Evolutionary conservation across 2,113 vertebrate species (phyloP).

Genomic region (Seriola quinqueradiata): DNA sequence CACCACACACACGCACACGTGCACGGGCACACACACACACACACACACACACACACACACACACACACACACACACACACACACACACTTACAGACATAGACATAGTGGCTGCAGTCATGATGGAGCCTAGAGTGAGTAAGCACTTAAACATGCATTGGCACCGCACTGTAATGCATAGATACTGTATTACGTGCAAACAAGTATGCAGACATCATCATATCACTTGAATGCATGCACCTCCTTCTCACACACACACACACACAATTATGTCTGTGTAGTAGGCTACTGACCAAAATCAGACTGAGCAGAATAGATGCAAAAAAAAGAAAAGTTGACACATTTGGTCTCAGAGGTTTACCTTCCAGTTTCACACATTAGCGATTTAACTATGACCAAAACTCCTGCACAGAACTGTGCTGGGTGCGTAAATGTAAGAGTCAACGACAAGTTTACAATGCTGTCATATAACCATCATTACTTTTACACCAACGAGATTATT

Average conservation of each 20-base stretch:
- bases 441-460: neutral
- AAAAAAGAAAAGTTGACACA: no score
- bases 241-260: neutral
- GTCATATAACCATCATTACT: neutral
- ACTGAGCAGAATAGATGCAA: neutral
- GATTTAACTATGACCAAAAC: neutral
- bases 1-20: slow-evolving; percentile 20
- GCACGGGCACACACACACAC: neutral
- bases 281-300: neutral
- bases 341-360: neutral
- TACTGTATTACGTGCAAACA: neutral
- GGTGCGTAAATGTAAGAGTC: neutral
- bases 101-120: slow-evolving; percentile 8
- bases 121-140: neutral
- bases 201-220: neutral
- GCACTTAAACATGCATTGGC: neutral
- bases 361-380: neutral
- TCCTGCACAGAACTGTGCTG: neutral
- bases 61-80: neutral
- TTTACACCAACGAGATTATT: neutral
- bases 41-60: neutral
- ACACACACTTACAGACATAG: neutral
- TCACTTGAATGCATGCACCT: neutral
- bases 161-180: neutral
- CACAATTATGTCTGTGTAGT: neutral